Evolutionary conservation across 92 coral and sea anemone genomes (phyloP), one percentile per base, ranked within the genome.

Genomic region (Nematostella vectensis): DNA sequence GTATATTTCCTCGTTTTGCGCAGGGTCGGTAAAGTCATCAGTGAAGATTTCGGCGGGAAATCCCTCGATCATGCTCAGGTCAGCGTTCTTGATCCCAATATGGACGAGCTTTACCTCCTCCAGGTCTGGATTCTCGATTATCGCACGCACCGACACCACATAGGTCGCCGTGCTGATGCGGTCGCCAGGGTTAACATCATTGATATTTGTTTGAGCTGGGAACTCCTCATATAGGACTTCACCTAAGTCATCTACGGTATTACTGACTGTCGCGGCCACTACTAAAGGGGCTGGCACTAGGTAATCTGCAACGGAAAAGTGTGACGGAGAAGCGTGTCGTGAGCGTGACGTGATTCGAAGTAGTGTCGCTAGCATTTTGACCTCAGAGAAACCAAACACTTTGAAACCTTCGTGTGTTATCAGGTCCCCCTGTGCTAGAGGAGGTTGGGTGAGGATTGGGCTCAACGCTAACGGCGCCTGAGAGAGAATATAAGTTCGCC

Each of bases 211-310:
- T 29, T 40, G 47, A 0, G 25, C 63, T 12, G 29, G 63, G 54
- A 9, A 58, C 25, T 58, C 63, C 42, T 58, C 63, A 21, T 58
- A 58, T 33, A 58, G 2, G 30, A 58, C 63, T 18, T 58, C 63
- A 27, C 63, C 63, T 11, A 58, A 12, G 54, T 58, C 63, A 17
- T 22, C 26, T 31, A 36, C 63, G 17, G 63, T 28, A 11, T 58
- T 58, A 15, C 63, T 58, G 31, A 58, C 27, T 50, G 42, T 58
- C 27, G 63, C 63, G 0, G 63, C 63, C 11, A 58, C n/a, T 2
- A 58, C 29, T 10, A 37, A 37, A 37, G 44, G 44, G 44, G 11
- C 44, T 37, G 63, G 63, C 26, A 58, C 63, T 16, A 58, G 50
- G 29, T 36, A 36, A 4, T 58, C 63, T 36, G 30, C 42, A 31